A percentile compares a stretch with the other conserved stretches of the same genome.
phyloP scores from a whole-genome alignment of 2,113 vertebrate species.

The Poeciliopsis turrubarensis region DNA sequence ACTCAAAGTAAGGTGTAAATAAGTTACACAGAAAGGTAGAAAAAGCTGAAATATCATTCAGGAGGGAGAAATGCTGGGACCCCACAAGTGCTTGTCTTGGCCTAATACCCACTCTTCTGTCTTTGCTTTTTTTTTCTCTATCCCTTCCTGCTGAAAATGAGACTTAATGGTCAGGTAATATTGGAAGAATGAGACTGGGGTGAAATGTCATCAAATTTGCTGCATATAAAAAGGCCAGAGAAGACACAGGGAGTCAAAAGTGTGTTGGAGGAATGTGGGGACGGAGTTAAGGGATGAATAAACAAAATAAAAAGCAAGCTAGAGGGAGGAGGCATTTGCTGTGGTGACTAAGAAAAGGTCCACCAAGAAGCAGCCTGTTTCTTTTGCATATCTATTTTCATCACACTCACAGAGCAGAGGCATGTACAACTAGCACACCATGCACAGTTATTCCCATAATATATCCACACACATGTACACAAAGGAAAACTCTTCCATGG shows the following conservation, averaged over 20 bases:
- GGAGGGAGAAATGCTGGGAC: neutral
- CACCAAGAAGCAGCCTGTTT: conserved; percentile 67
- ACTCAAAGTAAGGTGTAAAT: conserved; percentile 28
- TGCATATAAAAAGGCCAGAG: neutral
- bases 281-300: conserved; percentile 34
- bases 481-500: conserved; percentile 24
- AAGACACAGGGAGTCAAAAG: conserved; percentile 18
- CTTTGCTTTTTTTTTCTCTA: too few species aligned
- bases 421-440: conserved; percentile 12
- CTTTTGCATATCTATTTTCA: conserved; percentile 70
- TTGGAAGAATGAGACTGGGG: neutral
- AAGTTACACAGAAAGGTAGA: neutral
- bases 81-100: too few species aligned
- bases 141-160: neutral
- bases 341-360: conserved; percentile 68
- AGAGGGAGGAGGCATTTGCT: conserved; percentile 67
- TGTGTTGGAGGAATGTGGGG: conserved; percentile 45
- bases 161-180: neutral
- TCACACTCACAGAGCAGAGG: conserved; percentile 38
- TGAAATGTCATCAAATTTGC: conserved; percentile 32
- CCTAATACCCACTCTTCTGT: too few species aligned
- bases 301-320: conserved; percentile 60
- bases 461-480: conserved; percentile 13
- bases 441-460: neutral
- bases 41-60: neutral